These are phyloP conservation scores for Mycteria americana DNA, from an alignment of 2,797 vertebrate genomes.

Conservation along the genomic window DNA sequence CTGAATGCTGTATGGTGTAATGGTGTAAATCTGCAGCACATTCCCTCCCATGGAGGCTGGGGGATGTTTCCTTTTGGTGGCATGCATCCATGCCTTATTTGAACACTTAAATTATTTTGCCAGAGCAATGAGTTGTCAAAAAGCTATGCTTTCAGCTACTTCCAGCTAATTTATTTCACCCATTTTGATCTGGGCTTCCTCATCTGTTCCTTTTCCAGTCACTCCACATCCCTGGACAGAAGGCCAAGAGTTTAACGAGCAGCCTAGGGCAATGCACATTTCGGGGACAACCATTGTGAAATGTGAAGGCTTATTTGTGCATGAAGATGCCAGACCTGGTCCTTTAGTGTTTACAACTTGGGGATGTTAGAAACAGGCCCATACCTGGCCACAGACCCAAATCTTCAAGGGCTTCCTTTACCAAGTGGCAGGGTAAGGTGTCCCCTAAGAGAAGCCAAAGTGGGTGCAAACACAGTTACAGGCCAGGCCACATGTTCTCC, in stretches of 20 bases:
- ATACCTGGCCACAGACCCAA: neutral
- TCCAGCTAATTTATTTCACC: conserved; percentile 88
- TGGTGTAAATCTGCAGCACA: neutral
- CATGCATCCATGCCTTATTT: neutral
- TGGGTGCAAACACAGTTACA: neutral
- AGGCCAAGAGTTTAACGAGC: neutral
- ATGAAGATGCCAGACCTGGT: neutral
- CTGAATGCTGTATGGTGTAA: neutral
- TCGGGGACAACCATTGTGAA: neutral
- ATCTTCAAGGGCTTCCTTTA: neutral
- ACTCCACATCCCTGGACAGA: conserved; percentile 82
- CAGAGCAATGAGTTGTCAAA: conserved; percentile 84
- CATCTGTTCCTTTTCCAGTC: conserved; percentile 87
- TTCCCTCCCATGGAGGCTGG: neutral
- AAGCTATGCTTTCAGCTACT: conserved; percentile 81
- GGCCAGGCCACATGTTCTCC: neutral
- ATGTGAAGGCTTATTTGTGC: neutral
- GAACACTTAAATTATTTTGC: conserved; percentile 79
- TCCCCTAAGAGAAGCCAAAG: neutral
- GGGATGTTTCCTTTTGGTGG: neutral
- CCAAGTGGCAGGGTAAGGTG: neutral
- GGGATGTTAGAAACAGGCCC: neutral
- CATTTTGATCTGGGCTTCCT: conserved; percentile 88
- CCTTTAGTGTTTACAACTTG: neutral
- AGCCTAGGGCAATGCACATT: neutral